Base-by-base conservation (phyloP, 2,888 invertebrate species). In the Ceramica pisi region DNA sequence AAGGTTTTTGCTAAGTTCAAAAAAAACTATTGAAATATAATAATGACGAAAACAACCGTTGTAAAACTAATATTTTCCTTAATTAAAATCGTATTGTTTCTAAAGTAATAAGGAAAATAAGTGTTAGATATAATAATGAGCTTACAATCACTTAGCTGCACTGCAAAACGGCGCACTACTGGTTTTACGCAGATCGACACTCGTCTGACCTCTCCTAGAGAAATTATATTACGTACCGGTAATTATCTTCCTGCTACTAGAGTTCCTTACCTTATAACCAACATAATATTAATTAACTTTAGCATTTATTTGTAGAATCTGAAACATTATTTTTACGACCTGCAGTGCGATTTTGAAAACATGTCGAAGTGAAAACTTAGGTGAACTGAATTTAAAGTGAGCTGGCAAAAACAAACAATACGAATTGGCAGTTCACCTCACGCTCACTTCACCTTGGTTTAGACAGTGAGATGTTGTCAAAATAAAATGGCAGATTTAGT, bases 141-240 rank as follows among this genome's bases (percentile, higher is more conserved):
- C 35, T 21, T 9, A 35, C 10, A 67, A 46, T 57, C 26, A 38
- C 48, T 16, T 35, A 26, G 21, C 35, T 35, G 10, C 5, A n/a
- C 4, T 23, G 12, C 38, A n/a, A 74, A 67, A 46, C 21, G 16
- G 12, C 1, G 5, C n/a, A 14, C 69, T 76, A 69, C 74, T 68
- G 23, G 61, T 57, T 68, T 56, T 50, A 68, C 60, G 55, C 44
- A n/a, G 44, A 48, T 19, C 41, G 23, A 35, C 23, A 26, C 68
- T 55, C 6, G 9, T n/a, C 14, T 55, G 67, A 67, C 67, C 55
- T 48, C 48, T 67, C 14, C 8, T 44, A 41, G 31, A 75, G 48
- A 65, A 56, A 56, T 35, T 64, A 50, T 56, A 41, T 63, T 63
- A 48, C 41, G 38, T 10, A 23, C 59, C 6, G 59, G 50, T 35